A percentile compares a stretch with the other conserved stretches of the same genome.
Conservation (phyloP, 2,113 vertebrate species). For the Peucedramus taeniatus region DNA sequence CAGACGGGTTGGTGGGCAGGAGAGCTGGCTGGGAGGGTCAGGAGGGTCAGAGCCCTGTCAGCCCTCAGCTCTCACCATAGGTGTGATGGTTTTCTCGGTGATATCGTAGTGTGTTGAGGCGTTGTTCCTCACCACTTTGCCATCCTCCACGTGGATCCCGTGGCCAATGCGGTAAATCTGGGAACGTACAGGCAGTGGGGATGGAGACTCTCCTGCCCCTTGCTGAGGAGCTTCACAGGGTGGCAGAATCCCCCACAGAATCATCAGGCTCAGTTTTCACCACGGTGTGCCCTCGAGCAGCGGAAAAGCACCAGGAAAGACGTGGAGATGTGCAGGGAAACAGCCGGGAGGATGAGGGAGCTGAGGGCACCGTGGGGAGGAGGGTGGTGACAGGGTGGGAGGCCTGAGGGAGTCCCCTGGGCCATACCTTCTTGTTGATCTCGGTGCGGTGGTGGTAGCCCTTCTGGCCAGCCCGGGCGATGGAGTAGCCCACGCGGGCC, state of each 20-base stretch:
- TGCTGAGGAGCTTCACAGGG: neutral
- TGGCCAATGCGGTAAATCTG: conserved; percentile 78
- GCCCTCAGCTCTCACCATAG: conserved; percentile 63
- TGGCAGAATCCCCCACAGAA: neutral
- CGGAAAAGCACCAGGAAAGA: neutral
- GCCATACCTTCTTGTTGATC: conserved; percentile 79
- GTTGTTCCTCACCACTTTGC: conserved; percentile 76
- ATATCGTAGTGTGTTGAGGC: conserved; percentile 74
- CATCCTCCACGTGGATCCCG: conserved; percentile 71
- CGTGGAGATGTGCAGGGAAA: neutral
- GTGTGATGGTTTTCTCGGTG: conserved; percentile 77
- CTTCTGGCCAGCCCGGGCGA: conserved; percentile 81
- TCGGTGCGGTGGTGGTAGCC: conserved; percentile 82
- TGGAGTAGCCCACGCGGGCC: conserved; percentile 77
- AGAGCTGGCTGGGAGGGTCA: neutral
- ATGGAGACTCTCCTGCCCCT: neutral
- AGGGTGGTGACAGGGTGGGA: neutral
- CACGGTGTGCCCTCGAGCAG: neutral
- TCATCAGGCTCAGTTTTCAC: rapidly evolving
- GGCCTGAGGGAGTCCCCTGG: neutral
- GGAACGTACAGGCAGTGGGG: neutral
- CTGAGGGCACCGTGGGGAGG: neutral
- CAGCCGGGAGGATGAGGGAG: neutral
- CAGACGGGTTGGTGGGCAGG: neutral
- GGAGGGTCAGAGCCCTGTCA: neutral